These are phyloP conservation scores for Orchesellides sinensis DNA, from an alignment of 2,888 invertebrate species.

Conservation along the genomic window DNA sequence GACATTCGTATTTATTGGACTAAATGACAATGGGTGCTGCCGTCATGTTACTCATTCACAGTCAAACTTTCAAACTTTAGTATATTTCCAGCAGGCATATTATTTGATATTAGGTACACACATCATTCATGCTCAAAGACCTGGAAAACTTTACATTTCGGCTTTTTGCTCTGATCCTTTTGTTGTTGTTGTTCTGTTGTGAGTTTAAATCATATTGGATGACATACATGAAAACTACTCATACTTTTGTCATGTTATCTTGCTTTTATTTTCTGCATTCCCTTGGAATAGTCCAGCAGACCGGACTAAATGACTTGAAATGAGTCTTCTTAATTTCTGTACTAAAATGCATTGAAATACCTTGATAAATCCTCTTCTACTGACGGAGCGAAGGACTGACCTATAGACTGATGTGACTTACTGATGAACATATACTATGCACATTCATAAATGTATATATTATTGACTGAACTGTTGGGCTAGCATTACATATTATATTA, in stretches of 20 bases:
- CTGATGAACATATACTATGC: not conserved
- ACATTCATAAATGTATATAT: not conserved
- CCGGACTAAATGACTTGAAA: conserved; percentile 56
- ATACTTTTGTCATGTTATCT: not conserved
- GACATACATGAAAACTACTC: not conserved
- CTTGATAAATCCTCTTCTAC: too few species aligned
- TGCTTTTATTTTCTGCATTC: not conserved
- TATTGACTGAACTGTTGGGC: not conserved
- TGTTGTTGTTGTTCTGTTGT: conserved; percentile 35
- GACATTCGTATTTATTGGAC: too few species aligned
- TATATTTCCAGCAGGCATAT: too few species aligned
- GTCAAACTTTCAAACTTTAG: too few species aligned
- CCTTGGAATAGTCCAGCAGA: conserved; percentile 55
- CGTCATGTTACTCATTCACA: too few species aligned
- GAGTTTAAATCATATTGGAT: not conserved
- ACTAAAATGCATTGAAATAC: too few species aligned
- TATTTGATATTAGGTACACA: too few species aligned
- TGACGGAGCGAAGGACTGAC: too few species aligned
- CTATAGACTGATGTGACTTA: conserved; percentile 27
- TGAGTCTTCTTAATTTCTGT: conserved; percentile 6
- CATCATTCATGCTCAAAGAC: conserved; percentile 41
- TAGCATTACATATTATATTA: not conserved
- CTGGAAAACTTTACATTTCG: conserved; percentile 62
- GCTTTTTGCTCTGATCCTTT: conserved; percentile 52
- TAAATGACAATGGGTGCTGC: conserved; percentile 21